A percentile compares a stretch with the other conserved stretches of the same genome.
Evolutionary conservation across 2,797 vertebrate species (phyloP).

Genomic region (Tamandua tetradactyla): DNA sequence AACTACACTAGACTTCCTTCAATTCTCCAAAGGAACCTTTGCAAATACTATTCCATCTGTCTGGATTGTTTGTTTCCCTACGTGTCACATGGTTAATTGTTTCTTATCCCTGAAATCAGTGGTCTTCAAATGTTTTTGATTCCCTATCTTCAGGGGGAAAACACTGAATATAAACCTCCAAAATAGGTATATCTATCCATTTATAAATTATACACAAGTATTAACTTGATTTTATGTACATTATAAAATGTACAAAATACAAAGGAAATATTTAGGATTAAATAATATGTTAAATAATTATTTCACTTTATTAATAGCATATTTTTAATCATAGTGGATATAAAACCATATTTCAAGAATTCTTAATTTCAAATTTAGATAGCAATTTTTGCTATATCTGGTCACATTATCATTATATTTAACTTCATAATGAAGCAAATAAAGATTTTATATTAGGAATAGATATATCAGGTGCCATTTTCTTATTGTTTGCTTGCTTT

Average conservation of each 20-base stretch:
- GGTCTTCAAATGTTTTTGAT: conserved; percentile 2
- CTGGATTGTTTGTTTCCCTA: neutral
- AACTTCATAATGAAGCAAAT: neutral
- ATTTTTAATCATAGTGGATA: neutral
- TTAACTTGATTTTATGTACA: neutral
- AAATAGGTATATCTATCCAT: neutral
- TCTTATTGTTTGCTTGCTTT: neutral
- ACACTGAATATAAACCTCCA: neutral
- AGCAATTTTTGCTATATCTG: neutral
- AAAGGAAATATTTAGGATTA: neutral
- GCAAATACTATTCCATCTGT: neutral
- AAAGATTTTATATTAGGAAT: neutral
- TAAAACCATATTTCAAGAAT: neutral
- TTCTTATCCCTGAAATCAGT: neutral
- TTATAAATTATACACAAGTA: neutral
- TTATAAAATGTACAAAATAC: neutral
- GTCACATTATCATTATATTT: neutral
- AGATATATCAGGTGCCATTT: neutral
- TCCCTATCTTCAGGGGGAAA: neutral
- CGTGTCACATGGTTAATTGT: neutral
- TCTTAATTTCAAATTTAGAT: neutral
- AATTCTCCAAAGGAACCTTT: neutral
- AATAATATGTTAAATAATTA: neutral
- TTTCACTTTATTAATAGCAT: neutral
- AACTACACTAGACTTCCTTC: neutral